A percentile compares a stretch with the other conserved stretches of the same genome.
Conservation (phyloP, 1,140 invertebrate species). For the Theocolax elegans region DNA sequence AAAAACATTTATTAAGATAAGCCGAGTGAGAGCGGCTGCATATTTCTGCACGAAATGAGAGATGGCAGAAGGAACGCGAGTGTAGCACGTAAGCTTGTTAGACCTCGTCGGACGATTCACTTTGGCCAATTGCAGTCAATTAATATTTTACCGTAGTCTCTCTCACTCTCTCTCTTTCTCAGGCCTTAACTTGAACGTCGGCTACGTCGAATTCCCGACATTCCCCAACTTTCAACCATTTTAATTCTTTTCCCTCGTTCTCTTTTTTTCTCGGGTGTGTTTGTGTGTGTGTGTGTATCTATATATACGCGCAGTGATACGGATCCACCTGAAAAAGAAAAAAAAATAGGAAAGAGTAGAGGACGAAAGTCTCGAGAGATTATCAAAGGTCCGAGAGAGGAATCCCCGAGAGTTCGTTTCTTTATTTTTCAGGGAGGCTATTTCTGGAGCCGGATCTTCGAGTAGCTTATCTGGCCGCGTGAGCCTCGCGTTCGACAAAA, state of each 20-base stretch:
- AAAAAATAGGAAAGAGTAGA: neutral
- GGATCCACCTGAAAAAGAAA: neutral
- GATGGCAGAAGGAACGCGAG: neutral
- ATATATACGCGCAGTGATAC: neutral
- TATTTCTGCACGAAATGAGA: neutral
- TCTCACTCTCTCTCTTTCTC: neutral
- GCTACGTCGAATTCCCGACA: constrained; percentile 22
- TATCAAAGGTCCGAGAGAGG: neutral
- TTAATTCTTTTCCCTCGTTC: neutral
- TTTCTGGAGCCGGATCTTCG: constrained; percentile 15
- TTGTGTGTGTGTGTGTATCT: too few species aligned
- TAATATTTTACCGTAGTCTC: constrained; percentile 36
- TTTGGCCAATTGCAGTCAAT: constrained; percentile 39
- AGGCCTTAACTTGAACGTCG: constrained; percentile 7
- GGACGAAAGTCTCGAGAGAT: neutral
- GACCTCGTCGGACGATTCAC: constrained; percentile 41
- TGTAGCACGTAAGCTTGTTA: constrained; percentile 20
- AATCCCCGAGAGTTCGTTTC: neutral
- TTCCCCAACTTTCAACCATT: constrained; percentile 13
- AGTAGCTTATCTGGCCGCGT: constrained; percentile 16
- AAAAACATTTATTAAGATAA: too few species aligned
- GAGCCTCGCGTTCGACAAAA: constrained; percentile 24
- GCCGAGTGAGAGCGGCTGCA: too few species aligned
- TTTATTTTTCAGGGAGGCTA: constrained; percentile 23
- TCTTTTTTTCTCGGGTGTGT: constrained; percentile 2